phyloP scores from a whole-genome alignment of 2,113 vertebrate species.

The Lichenostomus cassidix region DNA sequence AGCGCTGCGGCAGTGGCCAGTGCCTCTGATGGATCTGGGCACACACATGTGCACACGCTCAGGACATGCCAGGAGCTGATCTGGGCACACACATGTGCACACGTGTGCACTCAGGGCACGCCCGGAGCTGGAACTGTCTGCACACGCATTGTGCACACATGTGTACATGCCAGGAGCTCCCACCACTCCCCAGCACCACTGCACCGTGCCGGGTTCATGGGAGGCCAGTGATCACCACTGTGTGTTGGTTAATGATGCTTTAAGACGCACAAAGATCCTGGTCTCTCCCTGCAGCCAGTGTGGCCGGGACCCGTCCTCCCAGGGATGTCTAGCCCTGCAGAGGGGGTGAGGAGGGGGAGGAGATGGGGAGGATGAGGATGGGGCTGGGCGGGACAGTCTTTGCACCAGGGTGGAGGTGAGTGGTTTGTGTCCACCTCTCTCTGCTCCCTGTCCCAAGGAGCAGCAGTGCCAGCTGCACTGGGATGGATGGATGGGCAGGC shows the following conservation, averaged over 20 bases:
- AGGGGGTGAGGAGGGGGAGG: neutral
- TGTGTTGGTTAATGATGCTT: neutral
- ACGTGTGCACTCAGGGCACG: too few species aligned
- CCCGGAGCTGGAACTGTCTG: neutral
- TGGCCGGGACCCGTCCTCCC: neutral
- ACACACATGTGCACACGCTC: neutral
- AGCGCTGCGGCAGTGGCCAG: accelerated
- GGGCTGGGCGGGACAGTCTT: neutral
- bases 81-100: too few species aligned
- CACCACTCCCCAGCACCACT: accelerated
- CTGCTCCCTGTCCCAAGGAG: neutral
- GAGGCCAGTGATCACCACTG: neutral
- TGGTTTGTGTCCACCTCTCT: too few species aligned
- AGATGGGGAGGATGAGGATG: neutral
- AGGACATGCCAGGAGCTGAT: neutral
- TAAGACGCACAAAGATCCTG: neutral
- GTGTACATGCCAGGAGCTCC: accelerated
- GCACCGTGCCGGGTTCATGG: accelerated
- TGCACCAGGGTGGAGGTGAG: neutral
- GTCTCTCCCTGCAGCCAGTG: neutral
- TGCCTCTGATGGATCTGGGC: neutral
- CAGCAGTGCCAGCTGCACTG: accelerated
- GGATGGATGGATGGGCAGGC: neutral
- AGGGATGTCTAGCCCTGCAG: accelerated
- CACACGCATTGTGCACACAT: neutral